Conservation (phyloP, 2,113 vertebrate genomes). For the Mobula hypostoma region DNA sequence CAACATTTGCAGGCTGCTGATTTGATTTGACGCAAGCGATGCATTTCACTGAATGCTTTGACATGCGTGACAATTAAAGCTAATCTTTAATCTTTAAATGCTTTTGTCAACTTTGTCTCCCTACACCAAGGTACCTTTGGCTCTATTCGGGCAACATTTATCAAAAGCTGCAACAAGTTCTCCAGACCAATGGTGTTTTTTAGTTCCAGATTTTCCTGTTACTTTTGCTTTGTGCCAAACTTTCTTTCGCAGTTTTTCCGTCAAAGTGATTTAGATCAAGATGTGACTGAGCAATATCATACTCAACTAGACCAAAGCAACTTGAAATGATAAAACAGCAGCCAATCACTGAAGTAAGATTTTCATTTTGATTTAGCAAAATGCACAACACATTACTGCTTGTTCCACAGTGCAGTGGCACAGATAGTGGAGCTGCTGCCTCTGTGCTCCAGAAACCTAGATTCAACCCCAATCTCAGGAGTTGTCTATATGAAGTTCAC, state of each 20-base stretch:
- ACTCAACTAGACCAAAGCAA: neutral
- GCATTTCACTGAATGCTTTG: no score
- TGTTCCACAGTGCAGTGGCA: neutral
- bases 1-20: no score
- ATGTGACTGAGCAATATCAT: neutral
- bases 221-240: neutral
- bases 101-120: neutral
- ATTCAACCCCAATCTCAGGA: no score
- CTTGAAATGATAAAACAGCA: neutral
- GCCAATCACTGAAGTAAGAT: neutral
- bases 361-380: neutral
- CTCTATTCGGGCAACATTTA: neutral
- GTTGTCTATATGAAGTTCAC: no score
- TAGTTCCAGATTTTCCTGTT: neutral
- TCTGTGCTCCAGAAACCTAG: no score
- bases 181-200: neutral
- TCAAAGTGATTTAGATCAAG: neutral
- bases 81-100: no score
- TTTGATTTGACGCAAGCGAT: no score
- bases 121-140: no score
- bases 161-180: neutral
- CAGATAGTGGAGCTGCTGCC: no score
- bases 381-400: neutral
- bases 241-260: neutral
- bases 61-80: no score